Conservation (phyloP, 2,888 invertebrate species). For the Mongoloraphidia duomilia region DNA sequence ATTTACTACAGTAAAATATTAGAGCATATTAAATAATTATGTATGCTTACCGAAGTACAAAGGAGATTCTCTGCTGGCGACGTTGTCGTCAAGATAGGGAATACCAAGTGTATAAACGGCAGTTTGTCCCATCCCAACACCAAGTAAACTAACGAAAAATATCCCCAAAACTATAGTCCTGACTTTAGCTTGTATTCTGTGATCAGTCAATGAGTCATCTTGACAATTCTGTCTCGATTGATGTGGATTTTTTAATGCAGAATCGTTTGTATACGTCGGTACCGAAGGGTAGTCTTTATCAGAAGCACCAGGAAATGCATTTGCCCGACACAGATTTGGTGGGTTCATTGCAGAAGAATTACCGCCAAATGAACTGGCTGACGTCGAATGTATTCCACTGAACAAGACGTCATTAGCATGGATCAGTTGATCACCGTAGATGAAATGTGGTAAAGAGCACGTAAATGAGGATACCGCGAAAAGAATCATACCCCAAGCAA, state of each 20-base stretch:
- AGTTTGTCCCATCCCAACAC: conserved; percentile 85
- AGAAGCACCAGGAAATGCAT: conserved; percentile 8
- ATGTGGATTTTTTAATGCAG: conserved; percentile 17
- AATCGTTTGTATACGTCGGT: conserved; percentile 13
- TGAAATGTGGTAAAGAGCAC: conserved; percentile 75
- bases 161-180: conserved; percentile 72
- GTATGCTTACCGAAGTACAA: conserved; percentile 68
- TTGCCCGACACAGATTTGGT: conserved; percentile 28
- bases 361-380: conserved; percentile 14
- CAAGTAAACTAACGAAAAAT: conserved; percentile 74
- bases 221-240: conserved; percentile 32
- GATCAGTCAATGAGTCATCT: conserved; percentile 44
- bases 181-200: conserved; percentile 57
- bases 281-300: not conserved
- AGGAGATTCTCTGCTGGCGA: conserved; percentile 81
- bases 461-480: conserved; percentile 76
- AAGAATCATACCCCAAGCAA: conserved; percentile 81
- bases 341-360: conserved; percentile 21
- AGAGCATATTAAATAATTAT: not conserved
- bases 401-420: conserved; percentile 33
- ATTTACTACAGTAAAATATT: no score
- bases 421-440: conserved; percentile 64
- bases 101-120: conserved; percentile 86
- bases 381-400: conserved; percentile 22
- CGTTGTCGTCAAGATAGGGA: conserved; percentile 88